Base-by-base conservation (phyloP, 1,140 invertebrate species). In the Drosophila nebulosa region DNA sequence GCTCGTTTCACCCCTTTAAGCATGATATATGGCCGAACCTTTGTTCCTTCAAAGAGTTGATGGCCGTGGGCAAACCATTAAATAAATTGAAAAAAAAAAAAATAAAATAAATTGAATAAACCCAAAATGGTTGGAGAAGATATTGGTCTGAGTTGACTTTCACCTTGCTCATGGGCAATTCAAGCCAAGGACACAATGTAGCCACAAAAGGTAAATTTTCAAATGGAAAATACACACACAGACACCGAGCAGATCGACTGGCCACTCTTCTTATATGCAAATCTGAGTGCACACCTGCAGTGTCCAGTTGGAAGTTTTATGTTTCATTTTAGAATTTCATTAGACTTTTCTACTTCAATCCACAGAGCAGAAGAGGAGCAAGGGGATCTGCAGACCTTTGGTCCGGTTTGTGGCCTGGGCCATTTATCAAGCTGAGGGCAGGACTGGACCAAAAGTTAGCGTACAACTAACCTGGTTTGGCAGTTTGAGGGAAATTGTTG, bases 251-350 rank as follows among this genome's bases (percentile, higher is more conserved):
- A 60, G 62, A 58, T 58, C 16, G 27, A 32, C 68, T 70, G n/a
- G 39, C 6, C 16, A 46, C 39, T 21, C 39, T 46, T 7, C 6
- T 21, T 46, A 2, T 18, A 80, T 85, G 73, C 73, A 84, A 84
- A 84, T 76, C 69, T 39, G 36, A 35, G 64, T 51, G 42, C n/a
- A 57, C 79, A 84, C 62, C 72, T 74, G 73, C 77, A 85, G 27
- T 27, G 53, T 24, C 67, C 36, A 65, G 59, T 30, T 39, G 60
- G 57, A 70, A 63, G 81, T 80, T 80, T 70, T 73, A 80, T 78
- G 80, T 65, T 85, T 74, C 80, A 64, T 69, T 84, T 78, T 64
- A 64, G 73, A 76, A 73, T 64, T 64, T 52, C 67, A 69, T 68
- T 78, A 69, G 72, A 63, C 10, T 53, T 53, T 30, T 18, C 26